Evolutionary conservation across 2,797 vertebrate species (phyloP).

Genomic region (Pelodytes ibericus): DNA sequence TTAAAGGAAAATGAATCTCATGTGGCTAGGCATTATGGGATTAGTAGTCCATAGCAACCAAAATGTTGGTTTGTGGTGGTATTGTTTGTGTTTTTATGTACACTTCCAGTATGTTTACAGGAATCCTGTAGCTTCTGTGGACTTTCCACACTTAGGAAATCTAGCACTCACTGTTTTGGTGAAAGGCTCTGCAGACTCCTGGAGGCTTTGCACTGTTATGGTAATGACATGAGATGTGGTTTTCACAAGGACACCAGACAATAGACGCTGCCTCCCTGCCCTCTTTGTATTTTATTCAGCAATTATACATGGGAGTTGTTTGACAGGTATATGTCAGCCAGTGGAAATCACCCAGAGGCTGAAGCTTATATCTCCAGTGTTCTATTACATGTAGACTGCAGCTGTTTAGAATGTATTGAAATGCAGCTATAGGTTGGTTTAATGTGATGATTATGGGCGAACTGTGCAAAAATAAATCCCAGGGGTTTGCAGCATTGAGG

Average conservation of each 20-base stretch:
- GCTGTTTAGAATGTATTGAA: background rate
- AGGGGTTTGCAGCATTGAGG: too few relatives aligned
- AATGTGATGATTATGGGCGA: background rate
- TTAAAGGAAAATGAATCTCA: too few relatives aligned
- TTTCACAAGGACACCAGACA: slow-evolving; percentile 29
- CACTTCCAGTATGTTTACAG: background rate
- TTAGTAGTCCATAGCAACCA: too few relatives aligned
- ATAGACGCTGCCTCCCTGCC: background rate
- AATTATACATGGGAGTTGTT: slow-evolving; percentile 35
- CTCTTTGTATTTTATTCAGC: slow-evolving; percentile 15
- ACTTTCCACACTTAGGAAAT: background rate
- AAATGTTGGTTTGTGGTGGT: background rate
- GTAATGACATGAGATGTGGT: slow-evolving; percentile 21
- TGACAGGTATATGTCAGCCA: slow-evolving; percentile 47
- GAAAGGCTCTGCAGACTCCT: background rate
- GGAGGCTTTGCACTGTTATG: slow-evolving; percentile 22
- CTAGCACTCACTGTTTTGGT: background rate
- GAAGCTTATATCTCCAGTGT: slow-evolving; percentile 6
- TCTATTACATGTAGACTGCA: background rate
- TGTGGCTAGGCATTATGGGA: too few relatives aligned
- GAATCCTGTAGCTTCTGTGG: background rate
- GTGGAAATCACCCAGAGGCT: slow-evolving; percentile 38
- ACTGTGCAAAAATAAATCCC: background rate
- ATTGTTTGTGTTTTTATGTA: background rate
- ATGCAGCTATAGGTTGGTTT: background rate